Evolutionary conservation across 2,113 vertebrate species (phyloP), one percentile per base, ranked within the genome.

Genomic region (Rhinopomastus cyanomelas): DNA sequence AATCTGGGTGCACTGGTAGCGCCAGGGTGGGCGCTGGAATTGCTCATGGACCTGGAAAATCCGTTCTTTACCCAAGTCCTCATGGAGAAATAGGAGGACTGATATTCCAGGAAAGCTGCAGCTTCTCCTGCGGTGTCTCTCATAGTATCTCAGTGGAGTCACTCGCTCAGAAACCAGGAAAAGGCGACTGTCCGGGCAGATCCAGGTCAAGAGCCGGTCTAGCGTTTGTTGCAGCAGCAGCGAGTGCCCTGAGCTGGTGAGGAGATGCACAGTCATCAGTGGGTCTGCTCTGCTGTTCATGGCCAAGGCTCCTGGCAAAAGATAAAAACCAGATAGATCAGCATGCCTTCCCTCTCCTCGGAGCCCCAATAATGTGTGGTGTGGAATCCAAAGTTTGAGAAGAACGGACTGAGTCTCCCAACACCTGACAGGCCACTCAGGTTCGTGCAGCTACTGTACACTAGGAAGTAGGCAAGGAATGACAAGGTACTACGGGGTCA

Each of bases 121-220:
- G 53, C 83, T 95, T 29, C 96, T 97, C 75, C 92, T 95, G 36
- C 42, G 88, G 13, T 85, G 44, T 13, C 88, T 95, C 32, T 97
- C 59, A 0, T 87, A 94, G 57, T 83, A 96, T 16, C 94, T 97
- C 72, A 96, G 55, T 0, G 98, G 98, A 27, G 97, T 92, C 18
- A 94, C 95, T 42, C 98, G 90, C 92, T 99, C 98, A 0, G 99
- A 99, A 80, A 99, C 99, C 27, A 98, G 97, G 84, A 99, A 99
- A 79, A 99, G 97, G 15, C 56, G 97, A 56, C 98, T 37, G 51
- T 98, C 98, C 0, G 97, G 98, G 89, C 98, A 98, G 21, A 99
- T 91, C 97, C 98, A 97, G 57, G 95, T 95, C 73, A 99, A 93
- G 64, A 99, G 98, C 49, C 67, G 96, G 77, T 98, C 98, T 59